These are phyloP conservation scores for Drosophila nr. perissopoda DNA, from an alignment of 2,888 invertebrate genomes.

Conservation along the genomic window DNA sequence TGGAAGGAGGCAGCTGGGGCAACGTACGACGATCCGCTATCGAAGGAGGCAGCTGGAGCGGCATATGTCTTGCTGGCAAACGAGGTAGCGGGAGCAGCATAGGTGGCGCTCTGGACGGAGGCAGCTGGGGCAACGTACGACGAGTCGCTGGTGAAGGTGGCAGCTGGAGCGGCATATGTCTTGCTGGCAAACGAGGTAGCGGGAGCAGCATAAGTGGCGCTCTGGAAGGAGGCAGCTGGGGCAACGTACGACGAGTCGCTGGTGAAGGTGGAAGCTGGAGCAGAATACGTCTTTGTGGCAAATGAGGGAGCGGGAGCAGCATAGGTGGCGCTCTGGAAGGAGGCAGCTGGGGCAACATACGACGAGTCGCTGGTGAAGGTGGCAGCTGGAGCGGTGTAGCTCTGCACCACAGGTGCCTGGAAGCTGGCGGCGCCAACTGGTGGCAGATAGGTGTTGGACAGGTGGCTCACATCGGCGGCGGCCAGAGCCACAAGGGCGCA, in stretches of 20 bases:
- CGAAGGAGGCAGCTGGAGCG: slow-evolving; percentile 24
- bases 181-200: not conserved
- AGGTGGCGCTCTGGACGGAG: slow-evolving; percentile 5
- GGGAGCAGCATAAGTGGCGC: slow-evolving; percentile 15
- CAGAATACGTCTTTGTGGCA: not conserved
- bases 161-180: slow-evolving; percentile 34
- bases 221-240: slow-evolving; percentile 26
- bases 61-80: slow-evolving; percentile 33
- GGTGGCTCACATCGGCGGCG: slow-evolving; percentile 69
- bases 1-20: slow-evolving; percentile 38
- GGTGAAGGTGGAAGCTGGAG: slow-evolving; percentile 39
- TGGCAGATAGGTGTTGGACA: slow-evolving; percentile 65
- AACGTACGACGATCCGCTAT: slow-evolving; percentile 18
- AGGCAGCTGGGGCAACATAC: slow-evolving; percentile 47
- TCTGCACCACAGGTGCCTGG: slow-evolving; percentile 6
- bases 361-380: slow-evolving; percentile 16
- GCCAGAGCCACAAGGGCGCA: slow-evolving; percentile 65
- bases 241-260: slow-evolving; percentile 31
- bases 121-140: slow-evolving; percentile 29
- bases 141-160: slow-evolving; percentile 24
- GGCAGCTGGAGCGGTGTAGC: slow-evolving; percentile 29
- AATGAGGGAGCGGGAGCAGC: not conserved
- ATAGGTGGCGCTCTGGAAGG: slow-evolving; percentile 17
- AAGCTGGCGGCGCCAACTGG: slow-evolving; percentile 44
- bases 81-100: slow-evolving; percentile 37